Conservation (phyloP, 2,888 invertebrate species). For the Sclerodermus sp. region DNA sequence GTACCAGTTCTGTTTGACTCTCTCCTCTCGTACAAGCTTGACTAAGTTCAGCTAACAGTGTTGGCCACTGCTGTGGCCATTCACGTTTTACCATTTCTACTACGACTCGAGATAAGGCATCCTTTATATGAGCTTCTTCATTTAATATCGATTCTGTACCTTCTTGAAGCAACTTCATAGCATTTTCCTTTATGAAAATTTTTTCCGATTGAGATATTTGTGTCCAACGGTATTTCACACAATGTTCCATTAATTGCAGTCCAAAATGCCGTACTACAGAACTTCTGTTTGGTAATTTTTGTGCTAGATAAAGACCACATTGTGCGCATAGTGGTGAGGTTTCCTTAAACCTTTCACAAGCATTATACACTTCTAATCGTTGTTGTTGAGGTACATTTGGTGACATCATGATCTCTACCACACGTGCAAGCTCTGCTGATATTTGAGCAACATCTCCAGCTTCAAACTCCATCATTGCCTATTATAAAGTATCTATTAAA, state of each 20-base stretch:
- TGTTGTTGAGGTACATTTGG: slow-evolving; percentile 75
- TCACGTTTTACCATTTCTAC: slow-evolving; percentile 97
- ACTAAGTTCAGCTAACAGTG: slow-evolving; percentile 79
- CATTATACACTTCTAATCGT: slow-evolving; percentile 80
- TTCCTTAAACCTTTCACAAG: slow-evolving; percentile 83
- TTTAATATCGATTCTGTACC: slow-evolving; percentile 76
- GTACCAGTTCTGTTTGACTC: slow-evolving; percentile 85
- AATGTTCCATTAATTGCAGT: slow-evolving; percentile 89
- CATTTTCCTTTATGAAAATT: slow-evolving; percentile 86
- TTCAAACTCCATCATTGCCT: slow-evolving; percentile 56
- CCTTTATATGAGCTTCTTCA: slow-evolving; percentile 75
- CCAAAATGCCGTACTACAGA: slow-evolving; percentile 88
- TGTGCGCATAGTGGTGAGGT: slow-evolving; percentile 86
- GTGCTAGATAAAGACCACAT: slow-evolving; percentile 80
- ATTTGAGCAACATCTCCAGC: slow-evolving; percentile 68
- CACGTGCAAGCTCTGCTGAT: slow-evolving; percentile 77
- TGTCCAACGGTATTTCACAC: slow-evolving; percentile 91
- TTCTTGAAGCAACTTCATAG: slow-evolving; percentile 79
- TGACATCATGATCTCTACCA: slow-evolving; percentile 81
- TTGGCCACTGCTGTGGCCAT: slow-evolving; percentile 97
- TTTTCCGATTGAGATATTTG: slow-evolving; percentile 85
- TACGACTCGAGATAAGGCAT: slow-evolving; percentile 84
- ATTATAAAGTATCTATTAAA: slow-evolving; percentile 4
- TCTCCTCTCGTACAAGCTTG: slow-evolving; percentile 82
- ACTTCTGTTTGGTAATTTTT: slow-evolving; percentile 69